Evolutionary conservation across 2,888 invertebrate genomes (phyloP), one percentile per base, ranked within the genome.

Genomic region (Nymphalis polychloros): DNA sequence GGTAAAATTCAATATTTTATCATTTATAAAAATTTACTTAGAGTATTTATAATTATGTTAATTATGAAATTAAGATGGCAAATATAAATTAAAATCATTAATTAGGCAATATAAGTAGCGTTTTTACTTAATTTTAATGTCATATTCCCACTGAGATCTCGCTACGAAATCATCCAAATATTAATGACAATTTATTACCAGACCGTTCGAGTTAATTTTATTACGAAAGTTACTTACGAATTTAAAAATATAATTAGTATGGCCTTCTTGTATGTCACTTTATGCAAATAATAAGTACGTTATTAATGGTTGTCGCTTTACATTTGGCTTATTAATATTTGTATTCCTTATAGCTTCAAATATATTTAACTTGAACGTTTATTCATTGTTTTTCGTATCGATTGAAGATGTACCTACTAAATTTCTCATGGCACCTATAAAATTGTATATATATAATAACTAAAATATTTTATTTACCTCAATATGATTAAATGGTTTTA

Each of bases 221-320:
- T 35, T 50, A 53, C 31, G 31, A 31, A 55, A 17, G 31, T n/a
- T 55, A 31, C 27, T 55, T 31, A 53, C 48, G n/a, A 17, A 17
- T 35, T n/a, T 57, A 6, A 31, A 67, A 31, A 66, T 61, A 55
- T 49, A 62, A 67, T 67, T 61, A 67, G 53, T 61, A 35, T 17
- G 41, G 23, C 35, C 41, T 55, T 61, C 48, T 66, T 59, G 48
- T 55, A 31, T 59, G 48, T 68, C 64, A 60, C 53, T 68, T 64
- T 63, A 67, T 67, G 67, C 48, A 67, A 63, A 67, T 70, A 50
- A 13, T 69, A 63, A 63, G 49, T 59, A 59, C 31, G 19, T 66
- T 53, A 70, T 70, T 63, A 63, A 71, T 65, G 27, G 4, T 17
- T 64, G 64, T 67, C 61, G 46, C 48, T 61, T 17, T 60, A 48